Evolutionary conservation across 2,113 vertebrate species (phyloP), one percentile per base, ranked within the genome.

Genomic region (Trachemys scripta): DNA sequence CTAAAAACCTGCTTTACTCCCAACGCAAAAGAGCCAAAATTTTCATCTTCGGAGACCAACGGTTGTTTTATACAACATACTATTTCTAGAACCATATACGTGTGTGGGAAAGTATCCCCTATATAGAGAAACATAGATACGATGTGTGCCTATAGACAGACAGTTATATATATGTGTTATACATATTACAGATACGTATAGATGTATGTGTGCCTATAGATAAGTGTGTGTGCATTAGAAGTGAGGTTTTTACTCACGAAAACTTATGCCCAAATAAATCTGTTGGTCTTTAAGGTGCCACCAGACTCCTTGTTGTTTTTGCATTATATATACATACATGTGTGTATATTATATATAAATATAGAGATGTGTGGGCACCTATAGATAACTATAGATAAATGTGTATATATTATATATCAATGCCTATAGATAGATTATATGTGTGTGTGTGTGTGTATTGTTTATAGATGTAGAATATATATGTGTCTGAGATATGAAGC

Each of bases 1-100:
- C 2, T 8, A 72, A 76, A 90, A 65, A 51, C 69, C 11, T 35
- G 78, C 83, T 93, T 87, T 94, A 85, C 47, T 72, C 11, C 96
- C 22, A 76, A 82, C 87, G 91, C 95, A 97, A 95, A 96, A 89
- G 94, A 49, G 51, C 51, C 8, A 65, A 93, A 88, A 95, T 84
- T 62, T 47, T 69, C 93, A 27, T 89, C 89, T 8, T 72, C 79
- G 27, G 95, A 88, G 90, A 65, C 4, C 4, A 91, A 94, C 59
- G 93, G 95, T 95, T 95, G 90, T 95, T 97, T 96, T 27, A 47
- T 14, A 29, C 42, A 25, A 29, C 75, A 7, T 47, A 19, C 24
- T 78, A 78, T 47, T 45, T 27, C 42, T 27, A 45, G 29, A 9
- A 5, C 42, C 22, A 47, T 16, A 27, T 45, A 27, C 11, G 1